Evolutionary conservation across 2,888 invertebrate species (phyloP), one percentile per base, ranked within the genome.

Genomic region (Gerris lacustris): DNA sequence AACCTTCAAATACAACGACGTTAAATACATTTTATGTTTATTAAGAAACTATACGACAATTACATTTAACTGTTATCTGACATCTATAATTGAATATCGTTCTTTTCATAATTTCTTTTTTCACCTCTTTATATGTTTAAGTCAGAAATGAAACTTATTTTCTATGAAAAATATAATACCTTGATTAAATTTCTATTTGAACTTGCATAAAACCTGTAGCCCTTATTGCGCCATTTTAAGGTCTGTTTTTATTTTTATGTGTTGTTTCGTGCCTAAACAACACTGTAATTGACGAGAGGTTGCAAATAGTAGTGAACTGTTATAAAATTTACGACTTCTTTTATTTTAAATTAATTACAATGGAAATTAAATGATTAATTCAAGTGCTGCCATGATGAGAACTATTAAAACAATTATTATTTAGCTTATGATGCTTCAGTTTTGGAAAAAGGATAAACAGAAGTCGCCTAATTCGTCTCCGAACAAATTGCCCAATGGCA

Each of bases 391-490:
- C 55, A 55, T 9, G 55, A 55, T 55, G 55, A 55, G 55, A 9
- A 4, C 55, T 66, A 2, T 9, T 66, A 15, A 7, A 9, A 66
- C 9, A 43, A 44, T 43, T 43, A 79, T 11, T 55, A 55, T 55
- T 79, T 78, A 68, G 55, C 47, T 70, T 82, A 84, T 83, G 81
- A 89, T 89, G 88, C 85, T 89, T 80, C 87, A 88, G 81, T 89
- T 89, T 83, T 88, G 88, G 88, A 89, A 87, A 82, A 89, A 87
- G 82, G 84, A 81, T 75, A 75, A 72, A 74, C 69, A 69, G 66
- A 74, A 72, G 43, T 72, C 72, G 9, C 72, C 73, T 43, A 69
- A 70, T 63, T 67, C 71, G 45, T 72, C 73, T 17, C 73, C 73
- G 68, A 67, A 71, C 62, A 73, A 70, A 47, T 67, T 73, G 11